Percentiles rank a stretch among this genome's conserved stretches.
Evolutionary conservation across 35 echinoderm and acorn worm genomes (phyloP).

Genomic region (Nesometra sesokonis): DNA sequence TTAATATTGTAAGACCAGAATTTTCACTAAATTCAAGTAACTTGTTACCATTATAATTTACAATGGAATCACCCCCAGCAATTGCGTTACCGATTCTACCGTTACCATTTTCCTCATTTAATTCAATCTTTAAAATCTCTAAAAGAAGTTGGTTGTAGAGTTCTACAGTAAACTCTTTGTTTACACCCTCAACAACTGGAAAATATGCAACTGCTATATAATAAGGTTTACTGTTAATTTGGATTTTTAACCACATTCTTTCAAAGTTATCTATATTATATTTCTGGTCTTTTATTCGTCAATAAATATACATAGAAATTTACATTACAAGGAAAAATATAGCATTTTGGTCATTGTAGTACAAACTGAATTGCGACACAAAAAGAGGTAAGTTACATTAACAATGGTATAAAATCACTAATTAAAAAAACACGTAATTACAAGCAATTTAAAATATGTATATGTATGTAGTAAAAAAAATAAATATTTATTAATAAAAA

Average conservation of each 20-base stretch:
- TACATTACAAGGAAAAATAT: no score
- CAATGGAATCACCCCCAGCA: background rate
- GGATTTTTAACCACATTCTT: conserved; percentile 20
- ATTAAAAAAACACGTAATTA: no score
- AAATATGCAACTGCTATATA: conserved; percentile 13
- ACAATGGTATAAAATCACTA: no score
- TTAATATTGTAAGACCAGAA: background rate
- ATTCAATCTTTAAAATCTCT: background rate
- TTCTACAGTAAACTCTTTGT: background rate
- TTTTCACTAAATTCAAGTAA: background rate
- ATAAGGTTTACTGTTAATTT: background rate
- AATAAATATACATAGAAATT: no score
- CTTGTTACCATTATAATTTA: background rate
- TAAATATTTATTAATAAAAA: no score
- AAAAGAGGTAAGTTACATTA: no score
- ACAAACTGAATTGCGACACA: no score
- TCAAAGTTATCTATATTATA: conserved; percentile 11
- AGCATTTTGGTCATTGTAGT: no score
- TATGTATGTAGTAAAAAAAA: no score
- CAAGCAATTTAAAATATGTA: no score
- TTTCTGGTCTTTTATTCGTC: no score
- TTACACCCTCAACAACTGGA: background rate
- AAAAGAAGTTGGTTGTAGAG: background rate
- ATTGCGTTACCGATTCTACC: background rate
- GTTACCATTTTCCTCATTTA: background rate